Conservation (phyloP, 2,797 vertebrate genomes). For the Hypotaenidia okinawae region DNA sequence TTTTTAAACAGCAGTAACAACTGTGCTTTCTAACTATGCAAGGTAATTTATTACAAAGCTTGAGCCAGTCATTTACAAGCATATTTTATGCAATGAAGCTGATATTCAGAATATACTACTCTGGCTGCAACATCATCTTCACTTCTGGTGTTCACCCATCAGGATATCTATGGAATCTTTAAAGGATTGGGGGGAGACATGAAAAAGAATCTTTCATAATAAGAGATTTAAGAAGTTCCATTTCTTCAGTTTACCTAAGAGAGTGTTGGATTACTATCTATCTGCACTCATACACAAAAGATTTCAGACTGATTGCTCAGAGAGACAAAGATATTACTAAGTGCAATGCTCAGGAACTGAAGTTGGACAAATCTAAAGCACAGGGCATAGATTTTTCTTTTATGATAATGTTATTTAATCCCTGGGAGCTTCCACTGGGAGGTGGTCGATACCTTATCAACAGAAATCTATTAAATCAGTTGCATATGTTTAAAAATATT, state of each 20-base stretch:
- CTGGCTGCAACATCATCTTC: not conserved
- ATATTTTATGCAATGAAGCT: not conserved
- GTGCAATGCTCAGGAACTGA: not conserved
- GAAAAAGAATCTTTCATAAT: not conserved
- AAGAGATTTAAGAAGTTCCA: not conserved
- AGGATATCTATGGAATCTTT: not conserved
- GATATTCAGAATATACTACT: not conserved
- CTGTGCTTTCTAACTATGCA: not conserved
- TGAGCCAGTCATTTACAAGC: not conserved
- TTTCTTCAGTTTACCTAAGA: not conserved
- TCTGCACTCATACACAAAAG: not conserved
- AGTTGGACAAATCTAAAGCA: not conserved
- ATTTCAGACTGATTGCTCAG: not conserved
- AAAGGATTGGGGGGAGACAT: not conserved
- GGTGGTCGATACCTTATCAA: not conserved
- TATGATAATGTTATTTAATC: not conserved
- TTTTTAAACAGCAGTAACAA: not conserved
- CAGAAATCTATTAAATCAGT: not conserved
- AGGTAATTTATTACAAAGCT: not conserved
- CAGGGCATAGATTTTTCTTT: not conserved
- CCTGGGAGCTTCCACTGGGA: not conserved
- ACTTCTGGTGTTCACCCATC: not conserved
- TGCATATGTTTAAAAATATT: not conserved
- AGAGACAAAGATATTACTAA: not conserved
- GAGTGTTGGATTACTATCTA: not conserved